Conservation (phyloP, 2,113 vertebrate genomes). For the Ovis aries region DNA sequence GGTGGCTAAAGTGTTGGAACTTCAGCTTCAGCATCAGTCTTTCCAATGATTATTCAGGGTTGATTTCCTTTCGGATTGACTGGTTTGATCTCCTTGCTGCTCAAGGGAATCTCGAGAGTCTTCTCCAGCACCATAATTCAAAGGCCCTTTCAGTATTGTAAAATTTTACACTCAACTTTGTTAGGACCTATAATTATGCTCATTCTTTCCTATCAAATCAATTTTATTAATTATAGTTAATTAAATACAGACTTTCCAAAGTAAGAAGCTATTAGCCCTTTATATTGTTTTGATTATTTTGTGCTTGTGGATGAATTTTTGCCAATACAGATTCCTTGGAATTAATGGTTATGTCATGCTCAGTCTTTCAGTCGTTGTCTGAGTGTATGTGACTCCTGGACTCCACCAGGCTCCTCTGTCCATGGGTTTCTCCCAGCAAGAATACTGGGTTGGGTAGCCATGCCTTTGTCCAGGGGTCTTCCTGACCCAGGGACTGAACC, state of each 20-base stretch:
- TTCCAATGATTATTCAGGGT: neutral
- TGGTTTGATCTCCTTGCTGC: neutral
- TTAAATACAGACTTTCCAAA: neutral
- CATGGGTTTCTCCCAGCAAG: neutral
- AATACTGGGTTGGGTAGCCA: neutral
- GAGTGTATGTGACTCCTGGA: neutral
- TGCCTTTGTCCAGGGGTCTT: neutral
- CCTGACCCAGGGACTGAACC: neutral
- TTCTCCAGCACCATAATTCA: neutral
- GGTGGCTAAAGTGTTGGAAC: neutral
- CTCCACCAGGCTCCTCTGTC: neutral
- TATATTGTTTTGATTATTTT: neutral
- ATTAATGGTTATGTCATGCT: neutral
- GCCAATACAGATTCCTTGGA: neutral
- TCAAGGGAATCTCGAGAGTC: neutral
- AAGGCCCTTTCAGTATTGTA: neutral
- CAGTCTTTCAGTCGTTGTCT: neutral
- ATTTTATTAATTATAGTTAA: neutral
- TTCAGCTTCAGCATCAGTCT: neutral
- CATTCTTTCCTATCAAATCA: neutral
- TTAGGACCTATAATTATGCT: neutral
- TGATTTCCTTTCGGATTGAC: neutral
- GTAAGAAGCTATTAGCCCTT: neutral
- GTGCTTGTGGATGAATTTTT: neutral
- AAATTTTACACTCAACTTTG: neutral